A percentile compares a stretch with the other conserved stretches of the same genome.
These are phyloP conservation scores for Chiloscyllium plagiosum DNA, from an alignment of 2,113 vertebrate genomes.

Conservation along the genomic window DNA sequence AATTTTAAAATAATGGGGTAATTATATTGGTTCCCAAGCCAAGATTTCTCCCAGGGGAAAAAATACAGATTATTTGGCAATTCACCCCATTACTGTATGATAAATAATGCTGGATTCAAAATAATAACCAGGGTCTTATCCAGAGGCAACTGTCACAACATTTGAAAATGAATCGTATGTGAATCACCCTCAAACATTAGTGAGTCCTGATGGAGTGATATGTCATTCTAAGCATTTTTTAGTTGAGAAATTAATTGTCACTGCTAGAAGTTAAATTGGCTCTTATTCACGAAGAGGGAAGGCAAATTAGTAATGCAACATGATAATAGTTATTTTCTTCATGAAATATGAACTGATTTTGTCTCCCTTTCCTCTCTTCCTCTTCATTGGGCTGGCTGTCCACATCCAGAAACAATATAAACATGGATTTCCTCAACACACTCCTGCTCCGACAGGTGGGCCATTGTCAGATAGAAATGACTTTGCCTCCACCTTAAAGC, in stretches of 20 bases:
- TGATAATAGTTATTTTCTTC: neutral
- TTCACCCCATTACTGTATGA: no score
- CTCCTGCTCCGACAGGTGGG: neutral
- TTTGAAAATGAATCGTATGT: neutral
- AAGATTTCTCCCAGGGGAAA: neutral
- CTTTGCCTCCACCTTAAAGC: neutral
- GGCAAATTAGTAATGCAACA: neutral
- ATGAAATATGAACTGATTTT: neutral
- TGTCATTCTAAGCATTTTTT: neutral
- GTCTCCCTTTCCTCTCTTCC: neutral
- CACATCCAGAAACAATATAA: neutral
- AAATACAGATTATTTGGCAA: no score
- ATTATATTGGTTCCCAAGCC: neutral
- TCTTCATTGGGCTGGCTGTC: neutral
- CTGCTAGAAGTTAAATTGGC: neutral
- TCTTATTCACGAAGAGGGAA: neutral
- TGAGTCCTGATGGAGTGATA: neutral
- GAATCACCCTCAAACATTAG: neutral
- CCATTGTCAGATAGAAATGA: neutral
- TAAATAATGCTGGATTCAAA: no score
- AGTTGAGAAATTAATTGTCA: neutral
- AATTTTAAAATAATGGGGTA: neutral
- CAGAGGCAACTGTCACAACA: neutral
- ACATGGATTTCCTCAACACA: neutral
- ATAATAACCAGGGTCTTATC: no score